phyloP scores from a whole-genome alignment of 2,888 invertebrate genomes.

The Willowsia nigromaculata region DNA sequence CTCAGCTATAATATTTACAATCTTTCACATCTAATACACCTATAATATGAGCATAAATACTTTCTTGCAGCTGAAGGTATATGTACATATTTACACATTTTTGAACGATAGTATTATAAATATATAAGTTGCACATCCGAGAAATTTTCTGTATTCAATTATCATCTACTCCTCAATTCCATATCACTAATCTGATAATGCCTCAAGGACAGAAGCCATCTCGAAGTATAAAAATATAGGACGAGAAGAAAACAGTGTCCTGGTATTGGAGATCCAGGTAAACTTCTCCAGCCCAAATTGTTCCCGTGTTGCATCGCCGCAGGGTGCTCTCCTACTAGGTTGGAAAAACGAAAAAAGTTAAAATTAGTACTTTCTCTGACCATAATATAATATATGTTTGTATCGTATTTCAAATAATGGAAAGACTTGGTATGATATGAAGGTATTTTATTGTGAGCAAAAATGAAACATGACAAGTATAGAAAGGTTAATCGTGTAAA shows the following conservation, averaged over 20 bases:
- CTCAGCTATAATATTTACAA: slow-evolving; percentile 30
- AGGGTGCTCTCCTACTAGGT: slow-evolving; percentile 88
- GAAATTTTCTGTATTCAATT: slow-evolving; percentile 18
- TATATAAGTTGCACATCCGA: not conserved
- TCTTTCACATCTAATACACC: not conserved
- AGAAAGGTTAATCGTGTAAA: too few species aligned
- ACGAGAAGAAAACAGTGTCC: slow-evolving; percentile 57
- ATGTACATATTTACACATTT: slow-evolving; percentile 22
- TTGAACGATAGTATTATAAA: not conserved
- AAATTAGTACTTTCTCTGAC: not conserved
- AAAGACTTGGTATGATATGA: too few species aligned
- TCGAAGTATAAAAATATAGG: slow-evolving; percentile 56
- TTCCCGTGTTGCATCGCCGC: slow-evolving; percentile 88
- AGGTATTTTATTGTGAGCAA: too few species aligned
- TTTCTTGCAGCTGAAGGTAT: not conserved
- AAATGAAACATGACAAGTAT: too few species aligned
- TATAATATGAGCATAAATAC: slow-evolving; percentile 9
- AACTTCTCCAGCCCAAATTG: slow-evolving; percentile 74
- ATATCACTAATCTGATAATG: slow-evolving; percentile 1
- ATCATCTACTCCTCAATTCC: slow-evolving; percentile 45
- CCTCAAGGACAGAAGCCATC: slow-evolving; percentile 45
- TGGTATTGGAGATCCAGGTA: slow-evolving; percentile 56
- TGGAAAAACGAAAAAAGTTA: slow-evolving; percentile 45
- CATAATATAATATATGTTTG: not conserved
- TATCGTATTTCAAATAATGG: not conserved